Evolutionary conservation across 2,888 invertebrate genomes (phyloP).

Genomic region (Orchestes rusci): DNA sequence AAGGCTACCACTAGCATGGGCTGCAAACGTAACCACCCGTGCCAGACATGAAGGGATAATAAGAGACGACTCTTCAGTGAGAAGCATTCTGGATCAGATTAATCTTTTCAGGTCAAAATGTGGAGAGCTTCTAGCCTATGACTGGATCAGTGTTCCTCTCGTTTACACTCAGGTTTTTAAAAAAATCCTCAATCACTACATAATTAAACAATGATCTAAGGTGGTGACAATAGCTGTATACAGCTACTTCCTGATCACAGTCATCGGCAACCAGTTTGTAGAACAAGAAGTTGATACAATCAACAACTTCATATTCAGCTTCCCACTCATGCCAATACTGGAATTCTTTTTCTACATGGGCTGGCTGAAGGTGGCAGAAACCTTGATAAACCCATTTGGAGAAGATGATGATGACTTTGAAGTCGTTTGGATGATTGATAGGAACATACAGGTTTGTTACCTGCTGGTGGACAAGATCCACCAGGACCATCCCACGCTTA

Average conservation of each 20-base stretch:
- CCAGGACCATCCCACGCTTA: constrained; percentile 78
- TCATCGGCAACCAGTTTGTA: constrained; percentile 84
- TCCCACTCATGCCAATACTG: constrained; percentile 80
- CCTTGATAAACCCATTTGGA: constrained; percentile 83
- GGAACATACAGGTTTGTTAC: constrained; percentile 79
- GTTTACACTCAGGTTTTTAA: constrained; percentile 67
- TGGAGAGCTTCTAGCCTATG: constrained; percentile 65
- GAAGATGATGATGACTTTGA: constrained; percentile 89
- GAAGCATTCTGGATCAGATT: constrained; percentile 77
- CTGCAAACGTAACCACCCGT: constrained; percentile 75
- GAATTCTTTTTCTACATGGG: constrained; percentile 86
- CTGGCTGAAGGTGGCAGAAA: constrained; percentile 86
- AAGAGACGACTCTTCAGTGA: constrained; percentile 80
- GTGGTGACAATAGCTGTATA: constrained; percentile 87
- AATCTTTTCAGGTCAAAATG: constrained; percentile 74
- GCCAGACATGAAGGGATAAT: constrained; percentile 81
- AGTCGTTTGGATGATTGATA: constrained; percentile 86
- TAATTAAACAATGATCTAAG: constrained; percentile 25
- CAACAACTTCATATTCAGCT: constrained; percentile 60
- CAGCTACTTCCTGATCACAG: constrained; percentile 78
- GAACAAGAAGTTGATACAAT: constrained; percentile 37
- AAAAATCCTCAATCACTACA: not conserved
- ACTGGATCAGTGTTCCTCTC: constrained; percentile 70
- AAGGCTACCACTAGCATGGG: constrained; percentile 81
- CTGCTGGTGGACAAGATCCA: constrained; percentile 90